A percentile compares a stretch with the other conserved stretches of the same genome.
These are phyloP conservation scores for Galago senegalensis DNA, from an alignment of 2,797 vertebrate genomes.

Conservation along the genomic window DNA sequence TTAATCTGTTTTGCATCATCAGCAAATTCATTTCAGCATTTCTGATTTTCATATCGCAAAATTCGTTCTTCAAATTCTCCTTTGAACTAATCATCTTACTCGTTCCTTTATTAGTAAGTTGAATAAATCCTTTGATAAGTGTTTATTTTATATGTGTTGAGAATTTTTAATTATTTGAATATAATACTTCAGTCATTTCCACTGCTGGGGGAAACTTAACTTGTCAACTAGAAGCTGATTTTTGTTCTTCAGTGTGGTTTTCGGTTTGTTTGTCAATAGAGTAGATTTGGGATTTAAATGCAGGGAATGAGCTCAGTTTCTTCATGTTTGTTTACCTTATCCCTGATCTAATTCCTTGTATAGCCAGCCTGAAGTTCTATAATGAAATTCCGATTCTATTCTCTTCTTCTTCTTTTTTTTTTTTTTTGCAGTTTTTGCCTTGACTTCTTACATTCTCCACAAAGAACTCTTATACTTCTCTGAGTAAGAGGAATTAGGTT, in stretches of 20 bases:
- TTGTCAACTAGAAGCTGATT: constrained; percentile 33
- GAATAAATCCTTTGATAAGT: not conserved
- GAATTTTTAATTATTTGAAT: constrained; percentile 5
- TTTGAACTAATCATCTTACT: not conserved
- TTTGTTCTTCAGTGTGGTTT: not conserved
- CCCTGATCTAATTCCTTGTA: not conserved
- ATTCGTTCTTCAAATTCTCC: not conserved
- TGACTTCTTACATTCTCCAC: not conserved
- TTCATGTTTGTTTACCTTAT: constrained; percentile 49
- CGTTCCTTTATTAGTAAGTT: not conserved
- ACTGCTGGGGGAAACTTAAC: not conserved
- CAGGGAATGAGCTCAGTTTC: not conserved
- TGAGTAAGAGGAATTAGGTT: not conserved
- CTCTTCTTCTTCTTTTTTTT: not conserved
- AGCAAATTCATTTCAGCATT: constrained; percentile 29
- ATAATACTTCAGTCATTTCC: not conserved
- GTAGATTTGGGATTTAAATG: not conserved
- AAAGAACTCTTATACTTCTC: not conserved
- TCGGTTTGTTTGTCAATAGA: not conserved
- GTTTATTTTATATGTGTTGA: not conserved
- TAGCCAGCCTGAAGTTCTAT: not conserved
- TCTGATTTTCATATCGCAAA: not conserved
- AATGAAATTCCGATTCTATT: not conserved
- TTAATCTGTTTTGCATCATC: not conserved
- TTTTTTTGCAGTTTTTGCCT: too few relatives aligned